Conservation (phyloP, 1,140 invertebrate genomes). For the Plutomurus gul region DNA sequence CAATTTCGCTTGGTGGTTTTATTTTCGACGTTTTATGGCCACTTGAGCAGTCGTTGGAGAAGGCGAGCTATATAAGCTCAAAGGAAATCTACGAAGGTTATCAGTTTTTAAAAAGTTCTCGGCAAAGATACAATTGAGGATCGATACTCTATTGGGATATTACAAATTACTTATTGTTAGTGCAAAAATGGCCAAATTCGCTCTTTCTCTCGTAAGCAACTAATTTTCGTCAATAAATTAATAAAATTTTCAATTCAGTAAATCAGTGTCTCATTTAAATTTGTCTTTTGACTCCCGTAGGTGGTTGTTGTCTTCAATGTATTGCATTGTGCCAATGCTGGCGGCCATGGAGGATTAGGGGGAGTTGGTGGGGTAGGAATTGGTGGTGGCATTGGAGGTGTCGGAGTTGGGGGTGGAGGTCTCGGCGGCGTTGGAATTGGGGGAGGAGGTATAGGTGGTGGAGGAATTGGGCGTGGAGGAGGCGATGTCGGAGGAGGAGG, state of each 20-base stretch:
- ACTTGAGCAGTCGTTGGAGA: no score
- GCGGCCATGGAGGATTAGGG: neutral
- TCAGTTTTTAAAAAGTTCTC: neutral
- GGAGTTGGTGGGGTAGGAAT: neutral
- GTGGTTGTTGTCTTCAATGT: neutral
- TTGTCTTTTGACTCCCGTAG: neutral
- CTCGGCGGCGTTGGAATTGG: neutral
- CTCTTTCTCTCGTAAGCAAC: neutral
- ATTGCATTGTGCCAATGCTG: neutral
- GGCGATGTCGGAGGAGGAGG: neutral
- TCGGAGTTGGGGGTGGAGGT: neutral
- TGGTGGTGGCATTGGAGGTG: neutral
- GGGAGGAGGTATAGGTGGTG: neutral
- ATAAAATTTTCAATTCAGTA: neutral
- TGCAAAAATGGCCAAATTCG: conserved; percentile 16
- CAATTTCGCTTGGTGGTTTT: no score
- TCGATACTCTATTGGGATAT: neutral
- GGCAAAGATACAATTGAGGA: neutral
- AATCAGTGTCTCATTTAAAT: neutral
- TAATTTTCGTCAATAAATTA: neutral
- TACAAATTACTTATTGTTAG: neutral
- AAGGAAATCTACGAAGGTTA: neutral
- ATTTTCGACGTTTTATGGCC: no score
- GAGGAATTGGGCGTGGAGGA: neutral
- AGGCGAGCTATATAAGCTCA: conserved; percentile 15